These are phyloP conservation scores for Anoplius nigerrimus DNA, from an alignment of 2,888 invertebrate genomes.

Conservation along the genomic window DNA sequence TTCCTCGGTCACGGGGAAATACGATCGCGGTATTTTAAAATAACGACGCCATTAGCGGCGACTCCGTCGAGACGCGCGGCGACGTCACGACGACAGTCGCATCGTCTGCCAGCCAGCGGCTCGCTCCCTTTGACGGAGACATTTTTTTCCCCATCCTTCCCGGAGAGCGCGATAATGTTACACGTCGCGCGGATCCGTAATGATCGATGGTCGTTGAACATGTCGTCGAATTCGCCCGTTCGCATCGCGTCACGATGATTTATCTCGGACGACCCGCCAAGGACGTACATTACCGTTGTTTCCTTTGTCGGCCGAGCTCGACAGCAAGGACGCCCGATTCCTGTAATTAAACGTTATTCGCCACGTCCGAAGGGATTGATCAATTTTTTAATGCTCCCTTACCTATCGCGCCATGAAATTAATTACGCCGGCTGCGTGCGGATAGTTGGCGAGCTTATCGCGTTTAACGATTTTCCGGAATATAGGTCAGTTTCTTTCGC, in stretches of 20 bases:
- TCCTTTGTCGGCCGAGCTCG: too few species aligned
- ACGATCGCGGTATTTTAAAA: slow-evolving; percentile 72
- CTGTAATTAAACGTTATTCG: too few species aligned
- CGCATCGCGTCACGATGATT: not conserved
- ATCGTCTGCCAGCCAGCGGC: slow-evolving; percentile 58
- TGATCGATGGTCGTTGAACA: not conserved
- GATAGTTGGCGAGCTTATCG: too few species aligned
- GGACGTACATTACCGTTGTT: not conserved
- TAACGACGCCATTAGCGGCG: slow-evolving; percentile 73
- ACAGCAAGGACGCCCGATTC: too few species aligned
- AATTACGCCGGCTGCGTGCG: too few species aligned
- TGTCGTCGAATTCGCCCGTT: slow-evolving; percentile 20
- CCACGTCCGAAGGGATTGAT: too few species aligned
- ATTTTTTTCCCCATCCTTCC: not conserved
- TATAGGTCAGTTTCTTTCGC: too few species aligned
- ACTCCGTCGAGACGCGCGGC: slow-evolving; percentile 17
- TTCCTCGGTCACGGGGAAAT: slow-evolving; percentile 62
- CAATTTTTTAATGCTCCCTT: too few species aligned
- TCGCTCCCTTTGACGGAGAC: slow-evolving; percentile 10
- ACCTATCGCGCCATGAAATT: too few species aligned
- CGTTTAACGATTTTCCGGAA: too few species aligned
- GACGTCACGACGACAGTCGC: slow-evolving; percentile 16
- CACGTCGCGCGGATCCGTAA: slow-evolving; percentile 24
- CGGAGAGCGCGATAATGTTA: not conserved
- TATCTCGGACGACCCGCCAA: not conserved